Base-by-base conservation (phyloP, 2,888 invertebrate genomes). In the Elegia similella region DNA sequence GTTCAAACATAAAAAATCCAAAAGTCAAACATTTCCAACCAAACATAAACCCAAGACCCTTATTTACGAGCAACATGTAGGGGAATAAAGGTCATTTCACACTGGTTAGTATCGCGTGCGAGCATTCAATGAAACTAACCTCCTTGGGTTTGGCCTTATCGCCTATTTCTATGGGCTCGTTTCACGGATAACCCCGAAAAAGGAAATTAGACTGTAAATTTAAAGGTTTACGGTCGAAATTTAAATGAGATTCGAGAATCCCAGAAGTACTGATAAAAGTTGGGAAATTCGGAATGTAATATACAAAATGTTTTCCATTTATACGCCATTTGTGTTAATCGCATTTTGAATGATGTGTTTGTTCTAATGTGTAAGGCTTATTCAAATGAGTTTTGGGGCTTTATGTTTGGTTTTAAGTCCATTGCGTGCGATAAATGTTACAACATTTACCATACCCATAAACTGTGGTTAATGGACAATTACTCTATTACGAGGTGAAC, bases 81-180 rank as follows among this genome's bases (percentile, higher is more conserved):
- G 3, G 8, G 3, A 10, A 1, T 47, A 29, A n/a, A n/a, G 47
- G n/a, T 29, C 29, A 47, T 30, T 53, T 53, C 29, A 13, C 42
- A 55, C 42, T 57, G 23, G 17, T 53, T 57, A n/a, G n/a, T 13
- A 48, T 62, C 54, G 62, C 62, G 59, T 62, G 62, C 57, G 42
- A 50, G 58, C 58, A 58, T 60, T 59, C 59, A 60, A 62, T 62
- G 60, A 59, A 60, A 59, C 60, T 60, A 47, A 43, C 52, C 54
- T 56, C 52, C 59, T 60, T 59, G 55, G 43, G 52, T 58, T 59
- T 59, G 58, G 46, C 58, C 62, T 62, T 62, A 62, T 62, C 62
- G 59, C 58, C 56, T 44, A 60, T 59, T 60, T 57, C 59, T 62
- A 62, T 56, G 47, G 62, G 52, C 43, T 52, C 58, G 56, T 58